Evolutionary conservation across 2,888 invertebrate species (phyloP), one percentile per base, ranked within the genome.

Genomic region (Cheilosia pagana): DNA sequence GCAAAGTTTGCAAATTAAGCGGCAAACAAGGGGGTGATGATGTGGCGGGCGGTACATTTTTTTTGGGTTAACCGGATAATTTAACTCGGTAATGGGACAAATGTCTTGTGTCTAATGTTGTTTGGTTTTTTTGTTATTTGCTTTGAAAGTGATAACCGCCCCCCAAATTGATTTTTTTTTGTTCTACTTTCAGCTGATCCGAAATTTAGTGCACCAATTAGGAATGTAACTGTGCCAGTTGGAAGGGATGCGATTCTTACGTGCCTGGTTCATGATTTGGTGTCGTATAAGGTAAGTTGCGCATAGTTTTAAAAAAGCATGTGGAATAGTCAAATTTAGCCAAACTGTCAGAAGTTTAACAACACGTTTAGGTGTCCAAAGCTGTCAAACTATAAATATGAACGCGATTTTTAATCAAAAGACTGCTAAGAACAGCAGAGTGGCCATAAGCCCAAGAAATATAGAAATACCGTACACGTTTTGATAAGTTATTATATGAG

Each of bases 211-310:
- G 95, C 95, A 75, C 96, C 96, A 67, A 96, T 97, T 89, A 93
- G 94, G 87, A 97, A 97, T 92, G 95, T 96, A 88, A 97, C 97
- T 7, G 95, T 95, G 10, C 95, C 97, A 14, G 95, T 97, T 71
- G 96, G 97, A 53, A 94, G 97, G 81, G 97, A 97, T 92, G 97
- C 96, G 6, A 94, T 95, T 65, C 93, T 97, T 65, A 94, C 95
- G 60, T 97, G 97, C 90, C 93, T 95, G 63, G 97, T 97, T 8
- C 95, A 97, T 91, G 96, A 96, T 91, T 94, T 97, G 78, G 95
- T 95, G 75, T 93, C 94, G 19, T 97, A 95, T 90, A 97, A 97
- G 95, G 97, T 97, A 93, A 91, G 91, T 88, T 21, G 43, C 7
- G 1, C 5, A 5, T 35, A n/a, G n/a, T 41, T n/a, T 14, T 41